These are phyloP conservation scores for Channa maculata DNA, from an alignment of 2,113 vertebrate species.

Conservation along the genomic window DNA sequence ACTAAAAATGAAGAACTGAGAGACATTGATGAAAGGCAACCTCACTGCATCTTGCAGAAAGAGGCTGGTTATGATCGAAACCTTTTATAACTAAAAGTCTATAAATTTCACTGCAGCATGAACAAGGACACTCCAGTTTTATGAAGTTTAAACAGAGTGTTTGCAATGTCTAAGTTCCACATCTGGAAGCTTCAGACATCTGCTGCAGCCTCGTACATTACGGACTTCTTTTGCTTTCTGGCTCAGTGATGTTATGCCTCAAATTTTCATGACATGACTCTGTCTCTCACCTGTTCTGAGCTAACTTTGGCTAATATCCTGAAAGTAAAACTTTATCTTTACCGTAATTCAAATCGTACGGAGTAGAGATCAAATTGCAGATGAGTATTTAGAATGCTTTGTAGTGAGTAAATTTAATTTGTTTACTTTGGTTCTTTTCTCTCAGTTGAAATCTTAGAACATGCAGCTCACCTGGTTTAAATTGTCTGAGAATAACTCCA, in stretches of 20 bases:
- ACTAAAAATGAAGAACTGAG: neutral
- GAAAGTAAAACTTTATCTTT: constrained; percentile 52
- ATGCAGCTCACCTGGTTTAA: constrained; percentile 69
- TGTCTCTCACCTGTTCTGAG: constrained; percentile 49
- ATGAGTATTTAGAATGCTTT: constrained; percentile 53
- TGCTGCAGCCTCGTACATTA: constrained; percentile 33
- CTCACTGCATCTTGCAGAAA: neutral
- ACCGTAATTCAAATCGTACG: constrained; percentile 47
- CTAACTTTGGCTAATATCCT: constrained; percentile 31
- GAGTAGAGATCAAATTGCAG: constrained; percentile 34
- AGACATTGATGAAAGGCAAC: neutral
- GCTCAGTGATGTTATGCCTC: constrained; percentile 28
- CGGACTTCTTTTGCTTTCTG: constrained; percentile 37
- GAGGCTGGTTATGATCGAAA: neutral
- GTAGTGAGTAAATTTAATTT: constrained; percentile 54
- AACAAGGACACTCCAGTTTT: constrained; percentile 1
- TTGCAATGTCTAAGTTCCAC: constrained; percentile 24
- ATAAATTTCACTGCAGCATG: neutral
- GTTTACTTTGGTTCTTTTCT: constrained; percentile 43
- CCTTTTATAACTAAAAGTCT: neutral
- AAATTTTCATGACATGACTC: constrained; percentile 47
- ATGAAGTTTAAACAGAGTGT: neutral
- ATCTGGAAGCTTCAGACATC: constrained; percentile 58
- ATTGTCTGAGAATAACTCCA: constrained; percentile 55
- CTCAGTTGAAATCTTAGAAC: constrained; percentile 49